Evolutionary conservation across 2,113 vertebrate genomes (phyloP).

Genomic region (Puffinus mauretanicus): DNA sequence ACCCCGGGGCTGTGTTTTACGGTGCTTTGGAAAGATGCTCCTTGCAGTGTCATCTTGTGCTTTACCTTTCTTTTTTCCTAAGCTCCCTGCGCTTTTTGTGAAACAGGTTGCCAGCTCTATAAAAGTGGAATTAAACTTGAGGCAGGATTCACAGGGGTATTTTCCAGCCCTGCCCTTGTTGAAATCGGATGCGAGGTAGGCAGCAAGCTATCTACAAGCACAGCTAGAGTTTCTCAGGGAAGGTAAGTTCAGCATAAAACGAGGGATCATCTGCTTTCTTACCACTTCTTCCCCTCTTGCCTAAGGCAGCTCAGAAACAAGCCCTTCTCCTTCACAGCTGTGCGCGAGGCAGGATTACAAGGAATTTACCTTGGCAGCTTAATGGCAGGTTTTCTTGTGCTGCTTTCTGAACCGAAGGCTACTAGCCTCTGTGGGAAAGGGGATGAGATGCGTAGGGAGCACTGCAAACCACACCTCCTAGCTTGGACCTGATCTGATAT

Average conservation of each 20-base stretch:
- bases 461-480: slow-evolving; percentile 42
- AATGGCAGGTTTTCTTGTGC: not conserved
- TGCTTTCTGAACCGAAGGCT: not conserved
- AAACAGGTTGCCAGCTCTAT: not conserved
- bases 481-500: not conserved
- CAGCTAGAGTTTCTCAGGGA: not conserved
- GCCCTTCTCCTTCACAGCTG: not conserved
- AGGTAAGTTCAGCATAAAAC: not conserved
- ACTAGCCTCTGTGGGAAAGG: not conserved
- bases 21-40: not conserved
- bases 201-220: not conserved
- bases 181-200: not conserved
- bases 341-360: not conserved
- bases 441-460: not conserved
- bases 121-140: not conserved
- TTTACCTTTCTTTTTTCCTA: not conserved
- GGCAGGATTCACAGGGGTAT: not conserved
- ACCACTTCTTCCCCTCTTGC: not conserved
- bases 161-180: not conserved
- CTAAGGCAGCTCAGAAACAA: not conserved
- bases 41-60: not conserved
- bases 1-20: not conserved
- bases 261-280: not conserved
- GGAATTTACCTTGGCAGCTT: not conserved
- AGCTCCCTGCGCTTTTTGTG: not conserved